phyloP scores from a whole-genome alignment of 2,113 vertebrate species.

The Hippopotamus amphibius region DNA sequence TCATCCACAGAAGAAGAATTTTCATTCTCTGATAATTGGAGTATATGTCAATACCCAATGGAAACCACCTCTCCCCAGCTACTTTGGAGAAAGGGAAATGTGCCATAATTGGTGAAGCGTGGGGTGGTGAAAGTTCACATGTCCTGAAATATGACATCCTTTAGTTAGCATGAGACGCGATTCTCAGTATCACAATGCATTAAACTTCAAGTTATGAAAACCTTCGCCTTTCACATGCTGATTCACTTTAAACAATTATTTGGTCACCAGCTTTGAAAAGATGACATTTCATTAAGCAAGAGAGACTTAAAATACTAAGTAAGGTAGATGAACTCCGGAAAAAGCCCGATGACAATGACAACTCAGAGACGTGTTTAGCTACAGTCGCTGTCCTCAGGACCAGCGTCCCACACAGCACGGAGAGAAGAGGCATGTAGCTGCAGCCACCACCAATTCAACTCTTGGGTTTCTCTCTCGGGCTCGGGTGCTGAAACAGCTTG shows the following conservation, averaged over 20 bases:
- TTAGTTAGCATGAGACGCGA: conserved; percentile 47
- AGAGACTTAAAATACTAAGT: conserved; percentile 53
- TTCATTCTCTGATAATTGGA: conserved; percentile 8
- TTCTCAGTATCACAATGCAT: conserved; percentile 62
- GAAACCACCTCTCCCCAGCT: conserved; percentile 36
- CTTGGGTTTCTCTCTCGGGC: neutral
- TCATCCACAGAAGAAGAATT: neutral
- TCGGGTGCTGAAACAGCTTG: neutral
- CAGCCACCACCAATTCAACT: neutral
- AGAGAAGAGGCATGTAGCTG: neutral
- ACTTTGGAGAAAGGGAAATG: conserved; percentile 36
- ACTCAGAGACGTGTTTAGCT: neutral
- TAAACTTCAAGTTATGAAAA: conserved; percentile 48
- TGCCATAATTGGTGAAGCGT: conserved; percentile 30
- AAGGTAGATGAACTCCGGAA: conserved; percentile 47
- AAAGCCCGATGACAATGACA: neutral
- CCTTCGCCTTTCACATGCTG: conserved; percentile 60
- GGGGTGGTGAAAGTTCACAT: conserved; percentile 62
- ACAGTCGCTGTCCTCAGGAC: neutral
- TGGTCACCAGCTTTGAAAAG: conserved; percentile 69
- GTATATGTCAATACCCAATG: conserved; percentile 37
- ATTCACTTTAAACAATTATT: conserved; percentile 69
- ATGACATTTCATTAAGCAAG: conserved; percentile 80
- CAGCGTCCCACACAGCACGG: neutral
- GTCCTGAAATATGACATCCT: conserved; percentile 59